Evolutionary conservation across 2,888 invertebrate species (phyloP).

Genomic region (Phymatocera aterrima): DNA sequence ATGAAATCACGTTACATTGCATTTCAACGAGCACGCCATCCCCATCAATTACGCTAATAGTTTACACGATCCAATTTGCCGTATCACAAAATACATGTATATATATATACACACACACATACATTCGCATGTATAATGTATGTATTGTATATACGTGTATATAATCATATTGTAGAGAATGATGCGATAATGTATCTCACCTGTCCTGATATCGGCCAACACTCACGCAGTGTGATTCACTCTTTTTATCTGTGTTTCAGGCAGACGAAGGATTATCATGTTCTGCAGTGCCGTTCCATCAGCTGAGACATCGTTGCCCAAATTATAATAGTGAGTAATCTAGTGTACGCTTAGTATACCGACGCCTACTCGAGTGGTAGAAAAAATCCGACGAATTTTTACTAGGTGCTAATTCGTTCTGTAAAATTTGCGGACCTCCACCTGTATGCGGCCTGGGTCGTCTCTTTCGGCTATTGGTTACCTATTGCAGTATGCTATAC

Average conservation of each 20-base stretch:
- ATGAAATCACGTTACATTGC: slow-evolving; percentile 22
- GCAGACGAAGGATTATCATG: slow-evolving; percentile 25
- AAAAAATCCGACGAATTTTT: too few relatives aligned
- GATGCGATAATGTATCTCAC: too few relatives aligned
- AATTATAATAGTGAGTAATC: slow-evolving; percentile 16
- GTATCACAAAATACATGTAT: background rate
- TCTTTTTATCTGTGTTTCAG: slow-evolving; percentile 15
- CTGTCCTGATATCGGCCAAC: too few relatives aligned
- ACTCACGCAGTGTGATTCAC: too few relatives aligned
- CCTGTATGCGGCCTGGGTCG: too few relatives aligned
- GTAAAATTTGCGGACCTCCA: too few relatives aligned
- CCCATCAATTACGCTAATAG: slow-evolving; percentile 21
- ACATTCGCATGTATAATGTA: background rate
- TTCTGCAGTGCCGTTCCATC: background rate
- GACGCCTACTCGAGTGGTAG: too few relatives aligned
- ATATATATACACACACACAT: background rate
- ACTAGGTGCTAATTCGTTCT: too few relatives aligned
- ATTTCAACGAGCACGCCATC: slow-evolving; percentile 33
- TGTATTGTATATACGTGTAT: too few relatives aligned
- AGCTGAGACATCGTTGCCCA: background rate
- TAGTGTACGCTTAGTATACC: background rate
- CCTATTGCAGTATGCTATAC: too few relatives aligned
- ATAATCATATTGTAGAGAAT: too few relatives aligned
- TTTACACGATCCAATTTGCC: background rate
- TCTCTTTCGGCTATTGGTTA: too few relatives aligned